Conservation (phyloP, 2,888 invertebrate species). For the Yponomeuta plumbellus region DNA sequence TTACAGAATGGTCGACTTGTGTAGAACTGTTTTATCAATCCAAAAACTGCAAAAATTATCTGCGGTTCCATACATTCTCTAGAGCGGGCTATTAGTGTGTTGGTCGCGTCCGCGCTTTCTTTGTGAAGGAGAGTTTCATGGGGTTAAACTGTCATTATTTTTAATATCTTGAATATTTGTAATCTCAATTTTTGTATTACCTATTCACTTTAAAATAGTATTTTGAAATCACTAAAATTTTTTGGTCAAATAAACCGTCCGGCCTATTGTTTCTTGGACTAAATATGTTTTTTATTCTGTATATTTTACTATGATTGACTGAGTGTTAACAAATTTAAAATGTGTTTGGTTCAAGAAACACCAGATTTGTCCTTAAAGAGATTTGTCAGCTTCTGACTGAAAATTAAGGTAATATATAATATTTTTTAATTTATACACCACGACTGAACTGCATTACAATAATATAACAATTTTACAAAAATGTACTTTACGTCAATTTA, state of each 20-base stretch:
- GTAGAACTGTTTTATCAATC: too few species aligned
- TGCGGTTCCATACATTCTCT: too few species aligned
- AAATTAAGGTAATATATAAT: constrained; percentile 22
- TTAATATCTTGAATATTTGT: background rate
- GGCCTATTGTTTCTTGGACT: background rate
- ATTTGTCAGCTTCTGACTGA: background rate
- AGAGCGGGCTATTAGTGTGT: background rate
- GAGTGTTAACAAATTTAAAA: too few species aligned
- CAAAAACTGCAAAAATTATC: too few species aligned
- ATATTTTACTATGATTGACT: constrained; percentile 16
- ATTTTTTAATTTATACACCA: constrained; percentile 18
- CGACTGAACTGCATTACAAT: background rate
- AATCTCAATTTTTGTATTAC: background rate
- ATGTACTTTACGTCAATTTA: background rate
- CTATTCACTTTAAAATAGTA: background rate
- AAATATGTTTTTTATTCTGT: constrained; percentile 21
- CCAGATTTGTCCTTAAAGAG: background rate
- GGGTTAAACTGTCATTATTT: background rate
- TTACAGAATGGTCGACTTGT: too few species aligned
- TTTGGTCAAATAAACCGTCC: constrained; percentile 6
- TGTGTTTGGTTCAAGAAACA: background rate
- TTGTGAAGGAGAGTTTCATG: background rate
- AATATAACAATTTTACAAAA: background rate
- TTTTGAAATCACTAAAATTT: background rate
- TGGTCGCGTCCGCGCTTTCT: background rate